These are phyloP conservation scores for Saxidomus purpurata DNA, from an alignment of 1,140 invertebrate species.

Conservation along the genomic window DNA sequence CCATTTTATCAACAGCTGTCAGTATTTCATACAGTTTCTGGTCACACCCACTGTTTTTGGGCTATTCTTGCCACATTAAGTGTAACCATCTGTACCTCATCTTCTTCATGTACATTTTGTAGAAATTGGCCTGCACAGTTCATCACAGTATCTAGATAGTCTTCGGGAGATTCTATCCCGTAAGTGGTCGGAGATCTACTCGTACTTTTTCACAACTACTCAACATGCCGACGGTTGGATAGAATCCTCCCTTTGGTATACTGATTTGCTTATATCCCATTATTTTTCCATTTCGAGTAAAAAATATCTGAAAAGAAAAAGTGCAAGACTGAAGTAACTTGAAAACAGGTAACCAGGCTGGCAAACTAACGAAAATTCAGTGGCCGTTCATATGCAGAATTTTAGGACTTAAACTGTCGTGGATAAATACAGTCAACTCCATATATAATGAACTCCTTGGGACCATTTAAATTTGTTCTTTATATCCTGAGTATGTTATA, in stretches of 20 bases:
- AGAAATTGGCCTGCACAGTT: constrained; percentile 6
- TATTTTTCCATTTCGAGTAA: constrained; percentile 88
- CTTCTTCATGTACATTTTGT: not conserved
- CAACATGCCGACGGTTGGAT: constrained; percentile 89
- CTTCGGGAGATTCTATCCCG: constrained; percentile 84
- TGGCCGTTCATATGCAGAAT: no score
- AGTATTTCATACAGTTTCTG: not conserved
- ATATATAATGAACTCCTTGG: no score
- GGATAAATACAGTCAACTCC: no score
- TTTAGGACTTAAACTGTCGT: no score
- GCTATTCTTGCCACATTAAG: not conserved
- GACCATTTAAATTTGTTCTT: no score
- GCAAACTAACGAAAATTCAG: no score
- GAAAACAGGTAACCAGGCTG: no score
- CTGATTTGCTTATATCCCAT: constrained; percentile 87
- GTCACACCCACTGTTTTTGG: not conserved
- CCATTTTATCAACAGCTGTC: not conserved
- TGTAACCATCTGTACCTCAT: not conserved
- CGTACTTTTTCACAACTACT: constrained; percentile 88
- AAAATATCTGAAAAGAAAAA: constrained; percentile 87
- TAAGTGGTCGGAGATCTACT: constrained; percentile 88
- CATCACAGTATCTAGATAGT: not conserved
- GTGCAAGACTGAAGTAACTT: no score
- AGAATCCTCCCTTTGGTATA: constrained; percentile 89
- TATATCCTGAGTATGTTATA: no score